These are phyloP conservation scores for Chamaea fasciata DNA, from an alignment of 2,113 vertebrate species.

Conservation along the genomic window DNA sequence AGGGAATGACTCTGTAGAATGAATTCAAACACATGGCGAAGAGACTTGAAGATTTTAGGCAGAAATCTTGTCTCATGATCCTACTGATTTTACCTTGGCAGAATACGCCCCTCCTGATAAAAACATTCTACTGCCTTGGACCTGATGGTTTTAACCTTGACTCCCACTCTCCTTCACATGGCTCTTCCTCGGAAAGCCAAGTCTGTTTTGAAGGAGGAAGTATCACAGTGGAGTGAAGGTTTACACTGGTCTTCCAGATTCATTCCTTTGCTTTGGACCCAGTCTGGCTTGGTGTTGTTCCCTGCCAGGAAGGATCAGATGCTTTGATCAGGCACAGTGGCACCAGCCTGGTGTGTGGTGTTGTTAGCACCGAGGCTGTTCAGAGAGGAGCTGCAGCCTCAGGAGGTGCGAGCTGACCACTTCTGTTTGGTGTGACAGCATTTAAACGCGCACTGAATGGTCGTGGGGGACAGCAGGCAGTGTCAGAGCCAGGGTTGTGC, in stretches of 20 bases:
- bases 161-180: conserved; percentile 42
- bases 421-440: not conserved
- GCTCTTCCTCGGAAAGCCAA: conserved; percentile 58
- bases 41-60: conserved; percentile 4
- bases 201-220: not conserved
- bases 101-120: not conserved
- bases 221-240: not conserved
- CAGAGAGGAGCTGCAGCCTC: not conserved
- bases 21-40: conserved; percentile 21
- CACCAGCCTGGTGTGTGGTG: not conserved
- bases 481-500: not conserved
- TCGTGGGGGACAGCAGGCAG: not conserved
- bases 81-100: not conserved
- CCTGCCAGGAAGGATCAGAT: not conserved
- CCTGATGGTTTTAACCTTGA: conserved; percentile 75
- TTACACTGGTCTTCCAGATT: not conserved
- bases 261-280: not conserved
- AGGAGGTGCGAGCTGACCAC: not conserved
- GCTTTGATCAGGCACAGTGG: not conserved
- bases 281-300: not conserved
- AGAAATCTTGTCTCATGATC: not conserved
- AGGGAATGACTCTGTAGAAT: conserved; percentile 40
- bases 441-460: not conserved
- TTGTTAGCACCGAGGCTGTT: not conserved
- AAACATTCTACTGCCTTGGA: not conserved